These are phyloP conservation scores for Meles meles DNA, from an alignment of 2,113 vertebrate genomes.

Conservation along the genomic window DNA sequence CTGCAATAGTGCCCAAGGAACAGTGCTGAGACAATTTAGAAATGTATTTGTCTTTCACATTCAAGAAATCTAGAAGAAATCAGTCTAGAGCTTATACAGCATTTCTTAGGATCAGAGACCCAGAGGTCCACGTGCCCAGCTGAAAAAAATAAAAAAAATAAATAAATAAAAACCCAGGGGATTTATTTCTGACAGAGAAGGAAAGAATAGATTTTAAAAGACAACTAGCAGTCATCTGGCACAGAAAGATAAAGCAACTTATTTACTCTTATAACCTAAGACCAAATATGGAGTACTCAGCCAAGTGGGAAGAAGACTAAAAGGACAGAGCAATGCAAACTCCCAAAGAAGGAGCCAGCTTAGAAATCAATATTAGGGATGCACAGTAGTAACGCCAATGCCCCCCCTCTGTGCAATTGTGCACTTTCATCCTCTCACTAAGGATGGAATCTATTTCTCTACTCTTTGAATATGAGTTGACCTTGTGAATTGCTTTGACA, in stretches of 20 bases:
- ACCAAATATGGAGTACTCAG: background rate
- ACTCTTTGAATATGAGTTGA: background rate
- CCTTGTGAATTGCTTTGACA: background rate
- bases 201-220: background rate
- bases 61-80: background rate
- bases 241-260: background rate
- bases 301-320: background rate
- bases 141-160: background rate
- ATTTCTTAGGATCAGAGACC: background rate
- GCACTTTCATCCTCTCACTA: background rate
- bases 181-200: background rate
- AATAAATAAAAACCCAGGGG: background rate
- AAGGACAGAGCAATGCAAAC: background rate
- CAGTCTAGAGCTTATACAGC: background rate
- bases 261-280: background rate
- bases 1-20: background rate
- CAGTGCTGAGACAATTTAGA: background rate
- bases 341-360: background rate
- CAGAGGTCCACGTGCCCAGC: background rate
- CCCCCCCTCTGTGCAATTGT: background rate
- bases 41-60: background rate
- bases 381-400: background rate
- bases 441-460: background rate
- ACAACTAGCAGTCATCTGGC: background rate
- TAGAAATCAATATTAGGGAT: background rate